These are phyloP conservation scores for Picus viridis DNA, from an alignment of 2,797 vertebrate genomes.

Conservation along the genomic window DNA sequence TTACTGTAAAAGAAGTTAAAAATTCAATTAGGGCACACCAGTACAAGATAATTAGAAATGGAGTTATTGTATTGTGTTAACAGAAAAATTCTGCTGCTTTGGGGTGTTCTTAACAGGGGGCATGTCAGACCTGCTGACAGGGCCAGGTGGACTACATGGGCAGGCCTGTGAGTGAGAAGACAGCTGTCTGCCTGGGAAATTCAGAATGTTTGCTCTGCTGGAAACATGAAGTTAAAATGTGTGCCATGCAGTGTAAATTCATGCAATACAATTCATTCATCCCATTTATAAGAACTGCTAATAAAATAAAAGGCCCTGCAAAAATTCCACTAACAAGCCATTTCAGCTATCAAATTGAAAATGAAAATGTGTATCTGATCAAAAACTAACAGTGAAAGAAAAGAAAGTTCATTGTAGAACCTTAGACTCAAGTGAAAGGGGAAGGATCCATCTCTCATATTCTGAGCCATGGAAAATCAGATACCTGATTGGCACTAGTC, in stretches of 20 bases:
- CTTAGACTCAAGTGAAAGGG: not conserved
- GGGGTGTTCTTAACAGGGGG: not conserved
- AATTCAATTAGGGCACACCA: slow-evolving; percentile 32
- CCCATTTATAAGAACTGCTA: not conserved
- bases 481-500: not conserved
- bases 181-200: not conserved
- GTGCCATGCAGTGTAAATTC: not conserved
- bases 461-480: rapidly evolving
- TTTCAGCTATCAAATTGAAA: not conserved
- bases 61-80: not conserved
- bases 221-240: slow-evolving; percentile 20
- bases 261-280: not conserved
- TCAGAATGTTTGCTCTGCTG: slow-evolving; percentile 4
- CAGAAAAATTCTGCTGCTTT: slow-evolving; percentile 1
- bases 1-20: slow-evolving; percentile 45
- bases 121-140: not conserved
- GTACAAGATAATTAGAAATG: slow-evolving; percentile 5
- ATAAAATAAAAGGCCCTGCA: not conserved
- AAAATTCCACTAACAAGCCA: not conserved
- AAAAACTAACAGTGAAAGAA: not conserved
- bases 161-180: slow-evolving; percentile 11
- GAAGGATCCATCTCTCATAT: not conserved
- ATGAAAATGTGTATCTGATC: not conserved
- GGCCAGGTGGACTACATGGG: not conserved
- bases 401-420: not conserved